Conservation (phyloP, 1,140 invertebrate species). For the Drosophila orena region DNA sequence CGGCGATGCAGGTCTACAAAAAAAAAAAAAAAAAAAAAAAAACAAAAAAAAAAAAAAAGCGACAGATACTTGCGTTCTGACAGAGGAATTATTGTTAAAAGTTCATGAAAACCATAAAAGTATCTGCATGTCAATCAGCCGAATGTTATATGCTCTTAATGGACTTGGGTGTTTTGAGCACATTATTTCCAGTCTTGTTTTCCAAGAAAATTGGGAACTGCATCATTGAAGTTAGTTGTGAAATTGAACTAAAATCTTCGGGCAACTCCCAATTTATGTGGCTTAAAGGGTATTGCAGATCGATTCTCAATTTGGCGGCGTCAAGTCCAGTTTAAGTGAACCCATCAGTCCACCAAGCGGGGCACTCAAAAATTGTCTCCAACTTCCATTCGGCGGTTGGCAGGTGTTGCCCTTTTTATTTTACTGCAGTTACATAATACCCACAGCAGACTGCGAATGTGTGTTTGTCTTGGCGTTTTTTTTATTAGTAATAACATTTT, state of each 20-base stretch:
- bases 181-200: too few relatives aligned
- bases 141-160: constrained; percentile 12
- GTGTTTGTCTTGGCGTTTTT: constrained; percentile 53
- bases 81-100: constrained; percentile 57
- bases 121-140: constrained; percentile 9
- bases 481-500: constrained; percentile 83
- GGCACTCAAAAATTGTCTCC: neutral
- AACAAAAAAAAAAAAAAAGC: too few relatives aligned
- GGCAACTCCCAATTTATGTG: too few relatives aligned
- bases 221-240: too few relatives aligned
- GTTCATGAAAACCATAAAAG: constrained; percentile 51
- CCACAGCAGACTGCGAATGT: constrained; percentile 11
- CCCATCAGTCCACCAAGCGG: neutral
- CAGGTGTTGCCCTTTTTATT: constrained; percentile 59
- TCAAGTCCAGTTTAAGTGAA: neutral
- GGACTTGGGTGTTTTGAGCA: neutral
- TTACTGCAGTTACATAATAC: constrained; percentile 39
- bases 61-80: constrained; percentile 15
- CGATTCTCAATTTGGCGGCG: neutral
- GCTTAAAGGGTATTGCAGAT: neutral
- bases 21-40: too few relatives aligned
- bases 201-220: too few relatives aligned
- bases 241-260: too few relatives aligned
- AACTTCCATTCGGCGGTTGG: constrained; percentile 36
- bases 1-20: neutral